Conservation (phyloP, 64 coral and sea anemone genomes). For the Catalaphyllia jardinei region DNA sequence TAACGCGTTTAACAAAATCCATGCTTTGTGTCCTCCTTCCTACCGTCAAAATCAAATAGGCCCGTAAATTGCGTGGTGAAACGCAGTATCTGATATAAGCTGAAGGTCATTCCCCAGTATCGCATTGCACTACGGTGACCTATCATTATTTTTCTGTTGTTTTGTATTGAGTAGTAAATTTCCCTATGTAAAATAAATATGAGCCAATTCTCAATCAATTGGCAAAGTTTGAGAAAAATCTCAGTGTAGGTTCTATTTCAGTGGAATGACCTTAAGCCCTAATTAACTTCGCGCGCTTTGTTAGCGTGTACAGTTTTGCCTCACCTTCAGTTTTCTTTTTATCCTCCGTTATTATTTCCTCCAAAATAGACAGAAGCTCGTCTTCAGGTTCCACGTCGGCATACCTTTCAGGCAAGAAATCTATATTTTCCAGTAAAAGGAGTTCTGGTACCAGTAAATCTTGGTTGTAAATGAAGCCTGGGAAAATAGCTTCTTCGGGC, state of each 20-base stretch:
- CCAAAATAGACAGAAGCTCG: constrained; percentile 38
- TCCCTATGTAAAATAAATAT: too few species aligned
- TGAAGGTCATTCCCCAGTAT: too few species aligned
- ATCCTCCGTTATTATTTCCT: constrained; percentile 26
- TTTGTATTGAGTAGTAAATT: too few species aligned
- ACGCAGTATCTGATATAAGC: neutral
- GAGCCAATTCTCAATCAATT: too few species aligned
- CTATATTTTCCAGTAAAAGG: neutral
- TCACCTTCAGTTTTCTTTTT: constrained; percentile 38
- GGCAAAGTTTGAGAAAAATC: too few species aligned
- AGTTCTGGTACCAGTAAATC: constrained; percentile 24
- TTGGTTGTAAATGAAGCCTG: neutral
- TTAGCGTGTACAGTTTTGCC: neutral
- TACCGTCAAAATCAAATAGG: neutral
- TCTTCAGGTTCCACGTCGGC: neutral
- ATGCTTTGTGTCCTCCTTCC: too few species aligned
- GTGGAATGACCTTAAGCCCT: neutral
- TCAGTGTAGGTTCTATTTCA: too few species aligned
- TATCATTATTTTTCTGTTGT: too few species aligned
- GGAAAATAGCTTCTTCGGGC: neutral
- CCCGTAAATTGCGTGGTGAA: neutral
- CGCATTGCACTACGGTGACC: too few species aligned
- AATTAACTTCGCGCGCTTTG: neutral
- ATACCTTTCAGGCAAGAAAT: neutral
- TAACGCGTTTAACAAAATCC: too few species aligned